Evolutionary conservation across 2,888 invertebrate species (phyloP), one percentile per base, ranked within the genome.

Genomic region (Cantharis lateralis): DNA sequence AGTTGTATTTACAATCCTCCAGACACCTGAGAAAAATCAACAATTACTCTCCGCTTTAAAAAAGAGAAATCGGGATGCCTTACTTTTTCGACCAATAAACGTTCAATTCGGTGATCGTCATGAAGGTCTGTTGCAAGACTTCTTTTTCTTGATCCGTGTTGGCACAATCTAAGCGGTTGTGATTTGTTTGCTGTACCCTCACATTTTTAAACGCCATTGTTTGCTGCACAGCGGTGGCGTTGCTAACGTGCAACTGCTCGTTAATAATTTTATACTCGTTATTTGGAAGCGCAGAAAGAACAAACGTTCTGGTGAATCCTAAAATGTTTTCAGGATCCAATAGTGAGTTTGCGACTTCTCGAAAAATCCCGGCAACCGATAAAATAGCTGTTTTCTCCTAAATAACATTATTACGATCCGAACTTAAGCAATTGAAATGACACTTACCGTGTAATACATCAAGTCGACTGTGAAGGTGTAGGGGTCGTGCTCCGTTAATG

Each of bases 381-480:
- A 95, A 87, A n/a, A 92, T 87, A 68, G 90, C 89, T 61, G 87
- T 83, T 1, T 81, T 80, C 0, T 88, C 88, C 91, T 88, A 81
- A 72, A 85, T 83, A 78, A 68, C 11, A 28, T 28, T 28, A 28
- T 72, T 69, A 62, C 20, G 68, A 76, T 76, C 62, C 71, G 61
- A 62, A 64, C 62, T 77, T 68, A 48, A 11, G 11, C 15, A 4
- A 15, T 73, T 32, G 3, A 32, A 32, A 13, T 13, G 32, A 11
- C 13, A 32, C 32, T 4, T 86, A 94, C 94, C 28, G 89, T 89
- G 81, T 91, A 90, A 79, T 89, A 87, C 62, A 91, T 86, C n/a
- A 93, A 90, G 84, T 95, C 95, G 0, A 94, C 91, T 10, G 90
- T 89, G 82, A 95, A 93, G 0, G 93, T 91, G 68, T 88, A 89